A percentile compares a stretch with the other conserved stretches of the same genome.
phyloP scores from a whole-genome alignment of 2,113 vertebrate species.

The Hyaena hyaena region DNA sequence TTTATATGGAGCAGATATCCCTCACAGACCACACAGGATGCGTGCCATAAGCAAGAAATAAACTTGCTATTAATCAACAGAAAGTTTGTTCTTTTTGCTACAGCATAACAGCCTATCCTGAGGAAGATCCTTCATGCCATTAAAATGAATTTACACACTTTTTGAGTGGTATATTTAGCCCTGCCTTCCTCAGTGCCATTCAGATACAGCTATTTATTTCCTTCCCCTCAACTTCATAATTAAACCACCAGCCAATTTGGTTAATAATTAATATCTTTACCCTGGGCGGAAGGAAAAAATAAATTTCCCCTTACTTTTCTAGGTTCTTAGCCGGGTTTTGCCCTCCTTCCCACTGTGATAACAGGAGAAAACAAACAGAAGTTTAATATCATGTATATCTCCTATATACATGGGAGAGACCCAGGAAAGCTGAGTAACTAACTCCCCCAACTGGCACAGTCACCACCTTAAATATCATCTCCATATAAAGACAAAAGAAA shows the following conservation, averaged over 20 bases:
- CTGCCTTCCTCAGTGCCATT: background rate
- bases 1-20: background rate
- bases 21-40: background rate
- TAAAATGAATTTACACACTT: background rate
- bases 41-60: background rate
- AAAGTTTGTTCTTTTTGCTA: background rate
- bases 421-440: background rate
- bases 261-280: background rate
- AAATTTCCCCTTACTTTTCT: background rate
- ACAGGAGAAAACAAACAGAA: background rate
- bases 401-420: background rate
- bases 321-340: background rate
- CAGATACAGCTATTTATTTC: background rate
- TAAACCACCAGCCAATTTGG: background rate
- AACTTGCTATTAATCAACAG: background rate
- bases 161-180: slow-evolving; percentile 2
- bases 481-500: background rate
- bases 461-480: background rate
- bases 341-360: background rate
- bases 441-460: background rate
- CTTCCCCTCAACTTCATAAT: background rate
- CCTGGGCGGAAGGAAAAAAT: background rate
- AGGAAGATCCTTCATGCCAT: background rate
- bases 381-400: background rate
- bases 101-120: background rate